These are phyloP conservation scores for Melanaphis sacchari DNA, from an alignment of 1,140 invertebrate species.

Conservation along the genomic window DNA sequence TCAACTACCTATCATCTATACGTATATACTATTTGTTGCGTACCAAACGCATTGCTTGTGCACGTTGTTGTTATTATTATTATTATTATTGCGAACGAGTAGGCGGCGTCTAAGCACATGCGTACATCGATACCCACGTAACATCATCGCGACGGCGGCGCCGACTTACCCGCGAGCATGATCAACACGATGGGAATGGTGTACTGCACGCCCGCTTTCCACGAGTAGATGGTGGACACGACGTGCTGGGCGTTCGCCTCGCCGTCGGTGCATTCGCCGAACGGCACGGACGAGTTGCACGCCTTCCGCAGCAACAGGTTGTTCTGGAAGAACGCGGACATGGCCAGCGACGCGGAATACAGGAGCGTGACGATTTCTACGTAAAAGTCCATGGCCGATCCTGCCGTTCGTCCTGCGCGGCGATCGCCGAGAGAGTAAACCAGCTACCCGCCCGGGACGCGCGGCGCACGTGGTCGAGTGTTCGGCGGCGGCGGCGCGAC, in stretches of 20 bases:
- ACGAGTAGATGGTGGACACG: conserved; percentile 60
- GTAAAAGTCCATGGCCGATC: background rate
- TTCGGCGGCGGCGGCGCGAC: too few relatives aligned
- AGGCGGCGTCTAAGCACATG: too few relatives aligned
- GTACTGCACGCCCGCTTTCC: conserved; percentile 60
- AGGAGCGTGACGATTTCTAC: conserved; percentile 57
- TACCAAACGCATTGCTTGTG: too few relatives aligned
- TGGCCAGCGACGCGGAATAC: conserved; percentile 55
- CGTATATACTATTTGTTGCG: too few relatives aligned
- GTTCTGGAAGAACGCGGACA: conserved; percentile 48
- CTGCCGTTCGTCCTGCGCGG: background rate
- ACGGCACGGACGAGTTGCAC: conserved; percentile 51
- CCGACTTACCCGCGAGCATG: background rate
- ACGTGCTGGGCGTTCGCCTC: conserved; percentile 59
- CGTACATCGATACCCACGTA: too few relatives aligned
- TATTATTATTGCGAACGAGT: too few relatives aligned
- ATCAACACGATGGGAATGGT: conserved; percentile 60
- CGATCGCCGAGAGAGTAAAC: background rate
- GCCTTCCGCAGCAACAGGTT: conserved; percentile 59
- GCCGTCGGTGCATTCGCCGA: conserved; percentile 44
- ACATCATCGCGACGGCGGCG: background rate
- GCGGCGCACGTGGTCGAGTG: background rate
- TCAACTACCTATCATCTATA: too few relatives aligned
- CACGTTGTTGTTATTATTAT: too few relatives aligned
- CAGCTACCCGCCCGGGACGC: too few relatives aligned